phyloP scores from a whole-genome alignment of 1,140 invertebrate species.

The Brachionus manjavacas region DNA sequence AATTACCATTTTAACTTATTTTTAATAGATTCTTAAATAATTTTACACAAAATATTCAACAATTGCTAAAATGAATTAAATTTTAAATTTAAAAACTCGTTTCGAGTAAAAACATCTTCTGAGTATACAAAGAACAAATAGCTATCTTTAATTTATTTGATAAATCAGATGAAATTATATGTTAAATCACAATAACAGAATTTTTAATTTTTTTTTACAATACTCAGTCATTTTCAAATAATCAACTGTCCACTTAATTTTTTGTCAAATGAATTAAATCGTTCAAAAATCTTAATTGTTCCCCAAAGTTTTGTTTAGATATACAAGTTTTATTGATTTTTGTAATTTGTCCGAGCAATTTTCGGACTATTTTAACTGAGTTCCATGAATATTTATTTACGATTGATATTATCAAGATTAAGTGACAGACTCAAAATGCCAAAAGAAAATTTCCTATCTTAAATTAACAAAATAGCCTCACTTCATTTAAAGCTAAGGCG shows the following conservation, averaged over 20 bases:
- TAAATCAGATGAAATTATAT: no score
- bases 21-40: no score
- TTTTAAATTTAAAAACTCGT: no score
- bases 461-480: background rate
- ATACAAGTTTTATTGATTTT: background rate
- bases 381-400: background rate
- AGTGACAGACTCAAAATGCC: background rate
- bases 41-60: no score
- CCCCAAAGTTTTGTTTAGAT: background rate
- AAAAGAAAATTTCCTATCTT: background rate
- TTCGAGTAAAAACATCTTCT: no score
- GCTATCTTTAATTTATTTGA: no score
- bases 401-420: background rate
- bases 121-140: no score
- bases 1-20: no score
- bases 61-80: no score
- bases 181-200: no score
- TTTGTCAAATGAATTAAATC: background rate
- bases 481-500: background rate
- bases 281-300: background rate
- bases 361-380: background rate
- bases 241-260: background rate
- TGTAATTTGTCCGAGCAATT: background rate
- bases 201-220: no score
- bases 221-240: no score